Percentiles rank a stretch among this genome's conserved stretches.
Evolutionary conservation across 2,888 invertebrate species (phyloP).

Genomic region (Fragum fragum): DNA sequence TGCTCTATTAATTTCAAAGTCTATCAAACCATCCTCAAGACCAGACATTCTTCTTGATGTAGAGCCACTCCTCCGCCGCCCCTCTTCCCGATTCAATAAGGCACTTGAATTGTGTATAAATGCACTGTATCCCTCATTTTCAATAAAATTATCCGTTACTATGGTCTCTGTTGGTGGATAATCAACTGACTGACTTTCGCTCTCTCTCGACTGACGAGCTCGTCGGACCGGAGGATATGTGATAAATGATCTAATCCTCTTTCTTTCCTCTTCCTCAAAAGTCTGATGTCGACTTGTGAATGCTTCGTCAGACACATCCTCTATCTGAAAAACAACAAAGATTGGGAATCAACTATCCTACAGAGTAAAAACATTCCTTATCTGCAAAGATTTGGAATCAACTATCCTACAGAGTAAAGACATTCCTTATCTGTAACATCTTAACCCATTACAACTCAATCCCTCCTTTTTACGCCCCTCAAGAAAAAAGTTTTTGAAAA

Average conservation of each 20-base stretch:
- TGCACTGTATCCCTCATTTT: slow-evolving; percentile 15
- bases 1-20: slow-evolving; percentile 33
- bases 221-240: slow-evolving; percentile 78
- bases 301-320: slow-evolving; percentile 93
- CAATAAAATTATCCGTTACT: slow-evolving; percentile 16
- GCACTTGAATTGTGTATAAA: slow-evolving; percentile 12
- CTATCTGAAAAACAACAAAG: slow-evolving; percentile 85
- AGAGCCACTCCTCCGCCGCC: slow-evolving; percentile 74
- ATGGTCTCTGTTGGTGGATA: slow-evolving; percentile 18
- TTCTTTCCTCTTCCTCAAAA: slow-evolving; percentile 93
- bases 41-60: slow-evolving; percentile 58
- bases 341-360: not conserved
- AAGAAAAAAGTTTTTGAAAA: no score
- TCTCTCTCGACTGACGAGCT: slow-evolving; percentile 75
- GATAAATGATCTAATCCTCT: slow-evolving; percentile 85
- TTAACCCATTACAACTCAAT: no score
- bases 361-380: no score
- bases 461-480: no score
- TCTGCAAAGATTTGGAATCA: no score
- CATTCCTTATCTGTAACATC: no score
- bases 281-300: slow-evolving; percentile 92
- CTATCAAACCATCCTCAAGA: slow-evolving; percentile 60
- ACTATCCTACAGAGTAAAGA: no score
- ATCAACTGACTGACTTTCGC: slow-evolving; percentile 65
- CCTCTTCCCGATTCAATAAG: slow-evolving; percentile 41